These are phyloP conservation scores for Rhingia campestris DNA, from an alignment of 2,888 invertebrate genomes.

Conservation along the genomic window DNA sequence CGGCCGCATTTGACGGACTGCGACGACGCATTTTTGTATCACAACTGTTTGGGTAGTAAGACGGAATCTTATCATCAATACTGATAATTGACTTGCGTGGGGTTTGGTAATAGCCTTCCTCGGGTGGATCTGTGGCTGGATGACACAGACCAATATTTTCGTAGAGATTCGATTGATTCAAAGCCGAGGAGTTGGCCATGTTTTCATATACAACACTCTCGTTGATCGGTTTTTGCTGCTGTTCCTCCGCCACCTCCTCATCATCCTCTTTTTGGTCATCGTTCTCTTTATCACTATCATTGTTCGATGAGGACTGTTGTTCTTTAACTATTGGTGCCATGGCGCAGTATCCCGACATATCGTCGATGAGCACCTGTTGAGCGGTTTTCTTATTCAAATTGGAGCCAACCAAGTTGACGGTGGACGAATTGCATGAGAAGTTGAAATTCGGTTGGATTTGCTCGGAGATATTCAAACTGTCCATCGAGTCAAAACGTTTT, in stretches of 20 bases:
- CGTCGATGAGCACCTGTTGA: conserved; percentile 78
- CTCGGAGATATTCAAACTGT: conserved; percentile 80
- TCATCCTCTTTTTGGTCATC: conserved; percentile 40
- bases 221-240: conserved; percentile 63
- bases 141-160: conserved; percentile 79
- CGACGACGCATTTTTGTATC: conserved; percentile 79
- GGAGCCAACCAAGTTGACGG: conserved; percentile 81
- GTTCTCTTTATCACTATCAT: conserved; percentile 73
- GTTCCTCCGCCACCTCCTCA: conserved; percentile 1
- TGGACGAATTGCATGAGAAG: conserved; percentile 81
- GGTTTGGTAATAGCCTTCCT: conserved; percentile 80
- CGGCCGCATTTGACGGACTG: conserved; percentile 74
- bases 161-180: conserved; percentile 77
- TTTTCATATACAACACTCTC: conserved; percentile 80
- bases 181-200: conserved; percentile 75
- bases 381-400: conserved; percentile 78
- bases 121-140: conserved; percentile 58
- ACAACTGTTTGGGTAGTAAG: conserved; percentile 82
- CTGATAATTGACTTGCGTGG: conserved; percentile 80
- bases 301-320: conserved; percentile 69
- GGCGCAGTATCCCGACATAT: conserved; percentile 81
- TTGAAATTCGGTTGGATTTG: conserved; percentile 81
- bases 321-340: conserved; percentile 81
- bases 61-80: conserved; percentile 82
- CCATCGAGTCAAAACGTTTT: conserved; percentile 76